These are phyloP conservation scores for Tricholaema leucomelas DNA, from an alignment of 2,113 vertebrate genomes.

Conservation along the genomic window DNA sequence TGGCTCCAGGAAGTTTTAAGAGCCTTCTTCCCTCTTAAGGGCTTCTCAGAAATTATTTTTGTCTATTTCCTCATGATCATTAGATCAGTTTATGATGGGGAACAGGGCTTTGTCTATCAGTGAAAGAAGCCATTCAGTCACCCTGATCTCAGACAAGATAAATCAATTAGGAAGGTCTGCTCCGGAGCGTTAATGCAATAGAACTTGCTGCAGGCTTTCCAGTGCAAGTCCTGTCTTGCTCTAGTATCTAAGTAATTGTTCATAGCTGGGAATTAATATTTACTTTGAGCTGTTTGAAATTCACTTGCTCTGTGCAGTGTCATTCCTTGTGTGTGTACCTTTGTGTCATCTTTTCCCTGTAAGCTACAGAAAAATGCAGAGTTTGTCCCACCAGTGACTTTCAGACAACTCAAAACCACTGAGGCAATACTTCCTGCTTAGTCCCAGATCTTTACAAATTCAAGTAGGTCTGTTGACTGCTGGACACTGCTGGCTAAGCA, in stretches of 20 bases:
- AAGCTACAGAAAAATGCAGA: not conserved
- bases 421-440: not conserved
- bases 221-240: not conserved
- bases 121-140: not conserved
- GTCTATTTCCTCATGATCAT: not conserved
- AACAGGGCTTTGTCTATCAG: not conserved
- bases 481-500: not conserved
- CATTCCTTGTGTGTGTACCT: not conserved
- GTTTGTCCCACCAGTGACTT: not conserved
- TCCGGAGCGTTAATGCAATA: slow-evolving; percentile 44
- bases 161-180: slow-evolving; percentile 19
- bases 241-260: slow-evolving; percentile 3
- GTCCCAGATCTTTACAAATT: not conserved
- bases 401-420: not conserved
- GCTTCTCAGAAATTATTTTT: not conserved
- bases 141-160: slow-evolving; percentile 6
- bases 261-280: not conserved
- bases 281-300: slow-evolving; percentile 2
- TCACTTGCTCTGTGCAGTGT: not conserved
- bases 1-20: not conserved
- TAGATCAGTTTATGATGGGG: not conserved
- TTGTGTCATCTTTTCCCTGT: not conserved
- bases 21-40: not conserved
- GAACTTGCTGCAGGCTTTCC: slow-evolving; percentile 4
- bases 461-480: not conserved